Percentiles rank a stretch among this genome's conserved stretches.
Conservation (phyloP, 2,797 vertebrate genomes). For the Apogon talboti region DNA sequence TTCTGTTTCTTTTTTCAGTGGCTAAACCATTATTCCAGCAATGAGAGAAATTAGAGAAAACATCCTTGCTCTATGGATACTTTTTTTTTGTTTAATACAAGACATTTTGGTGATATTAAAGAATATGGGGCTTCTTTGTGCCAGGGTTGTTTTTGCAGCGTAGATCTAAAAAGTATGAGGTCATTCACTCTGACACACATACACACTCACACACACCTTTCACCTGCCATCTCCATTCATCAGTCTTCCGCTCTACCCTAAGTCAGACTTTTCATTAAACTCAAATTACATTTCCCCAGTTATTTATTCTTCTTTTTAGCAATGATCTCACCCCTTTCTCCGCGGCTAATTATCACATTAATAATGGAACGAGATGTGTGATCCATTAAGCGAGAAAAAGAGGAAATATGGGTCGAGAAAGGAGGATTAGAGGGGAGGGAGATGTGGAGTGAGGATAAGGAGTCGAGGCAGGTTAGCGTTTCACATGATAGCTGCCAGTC, state of each 20-base stretch:
- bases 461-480: slow-evolving; percentile 37
- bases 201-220: slow-evolving; percentile 27
- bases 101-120: no score
- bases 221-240: slow-evolving; percentile 53
- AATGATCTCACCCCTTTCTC: slow-evolving; percentile 75
- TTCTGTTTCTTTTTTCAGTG: no score
- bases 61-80: no score
- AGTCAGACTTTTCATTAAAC: slow-evolving; percentile 79
- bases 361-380: slow-evolving; percentile 78
- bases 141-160: neutral
- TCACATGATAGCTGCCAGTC: slow-evolving; percentile 35
- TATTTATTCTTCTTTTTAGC: slow-evolving; percentile 84
- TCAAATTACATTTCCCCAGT: slow-evolving; percentile 79
- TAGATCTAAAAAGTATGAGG: slow-evolving; percentile 56
- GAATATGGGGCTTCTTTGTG: no score
- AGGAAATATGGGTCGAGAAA: slow-evolving; percentile 59
- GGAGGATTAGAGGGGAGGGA: slow-evolving; percentile 31
- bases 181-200: slow-evolving; percentile 57
- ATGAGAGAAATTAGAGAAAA: no score
- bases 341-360: slow-evolving; percentile 84
- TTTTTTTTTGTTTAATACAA: no score
- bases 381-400: slow-evolving; percentile 65
- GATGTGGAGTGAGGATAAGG: slow-evolving; percentile 45
- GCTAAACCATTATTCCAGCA: no score
- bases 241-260: slow-evolving; percentile 46